Evolutionary conservation across 2,797 vertebrate species (phyloP).

Genomic region (Channallabes apus): DNA sequence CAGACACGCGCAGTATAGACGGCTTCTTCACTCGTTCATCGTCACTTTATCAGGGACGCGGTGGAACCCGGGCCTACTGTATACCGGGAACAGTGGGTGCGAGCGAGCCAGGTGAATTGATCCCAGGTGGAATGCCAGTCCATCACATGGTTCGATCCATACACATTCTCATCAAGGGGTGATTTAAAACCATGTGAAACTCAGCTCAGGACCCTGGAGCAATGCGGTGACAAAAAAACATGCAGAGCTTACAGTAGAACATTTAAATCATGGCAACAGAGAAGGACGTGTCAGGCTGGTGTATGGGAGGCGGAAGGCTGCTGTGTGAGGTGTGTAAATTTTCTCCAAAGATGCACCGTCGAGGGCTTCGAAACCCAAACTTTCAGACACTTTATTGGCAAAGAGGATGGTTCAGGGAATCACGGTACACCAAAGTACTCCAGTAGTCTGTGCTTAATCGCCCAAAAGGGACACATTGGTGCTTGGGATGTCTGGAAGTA

Average conservation of each 20-base stretch:
- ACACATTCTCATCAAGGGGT: background rate
- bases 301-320: slow-evolving; percentile 17
- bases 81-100: background rate
- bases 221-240: background rate
- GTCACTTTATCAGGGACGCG: background rate
- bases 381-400: slow-evolving; percentile 23
- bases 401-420: slow-evolving; percentile 6
- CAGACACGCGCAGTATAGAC: slow-evolving; percentile 1
- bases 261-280: background rate
- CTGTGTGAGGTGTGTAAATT: slow-evolving; percentile 37
- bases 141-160: background rate
- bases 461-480: slow-evolving; percentile 30
- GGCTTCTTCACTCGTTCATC: slow-evolving; percentile 13
- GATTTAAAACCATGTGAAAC: background rate
- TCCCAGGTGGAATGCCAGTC: background rate
- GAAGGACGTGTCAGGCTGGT: slow-evolving; percentile 24
- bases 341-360: slow-evolving; percentile 13
- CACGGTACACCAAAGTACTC: background rate
- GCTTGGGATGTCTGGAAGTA: background rate
- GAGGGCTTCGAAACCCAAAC: slow-evolving; percentile 19
- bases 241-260: background rate
- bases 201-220: background rate
- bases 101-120: background rate
- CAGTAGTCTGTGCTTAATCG: slow-evolving; percentile 10
- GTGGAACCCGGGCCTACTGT: background rate